Conservation (phyloP, 64 coral and sea anemone species). For the Anthopleura sola region DNA sequence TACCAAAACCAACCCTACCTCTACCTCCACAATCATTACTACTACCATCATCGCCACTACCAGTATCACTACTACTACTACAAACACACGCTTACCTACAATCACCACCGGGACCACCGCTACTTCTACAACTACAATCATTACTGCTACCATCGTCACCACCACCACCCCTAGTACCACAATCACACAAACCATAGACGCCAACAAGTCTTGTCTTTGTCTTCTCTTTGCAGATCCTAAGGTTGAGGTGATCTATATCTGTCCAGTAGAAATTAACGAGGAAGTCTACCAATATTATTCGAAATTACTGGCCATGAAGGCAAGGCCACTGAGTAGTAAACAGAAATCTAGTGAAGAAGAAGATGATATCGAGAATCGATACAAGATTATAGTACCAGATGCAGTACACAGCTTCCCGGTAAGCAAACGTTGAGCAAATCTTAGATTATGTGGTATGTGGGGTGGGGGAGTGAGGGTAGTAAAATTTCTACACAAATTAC, state of each 20-base stretch:
- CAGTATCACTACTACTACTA: too few relatives aligned
- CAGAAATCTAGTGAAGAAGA: conserved; percentile 35
- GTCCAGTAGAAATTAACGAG: conserved; percentile 94
- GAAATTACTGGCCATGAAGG: conserved; percentile 95
- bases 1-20: too few relatives aligned
- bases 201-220: too few relatives aligned
- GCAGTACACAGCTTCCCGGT: conserved; percentile 92
- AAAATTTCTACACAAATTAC: too few relatives aligned
- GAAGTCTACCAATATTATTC: conserved; percentile 98
- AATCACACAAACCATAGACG: too few relatives aligned
- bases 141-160: too few relatives aligned
- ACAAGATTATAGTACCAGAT: conserved; percentile 94
- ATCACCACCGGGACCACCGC: too few relatives aligned
- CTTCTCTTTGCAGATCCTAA: conserved; percentile 44
- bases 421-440: neutral
- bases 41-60: too few relatives aligned
- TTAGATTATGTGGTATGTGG: neutral
- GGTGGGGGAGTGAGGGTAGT: neutral
- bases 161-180: too few relatives aligned
- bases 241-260: conserved; percentile 91
- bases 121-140: too few relatives aligned
- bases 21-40: too few relatives aligned
- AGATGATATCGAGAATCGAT: conserved; percentile 86
- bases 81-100: too few relatives aligned
- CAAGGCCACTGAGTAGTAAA: conserved; percentile 31